phyloP scores from a whole-genome alignment of 2,888 invertebrate genomes.

The Epinotia bilunana region DNA sequence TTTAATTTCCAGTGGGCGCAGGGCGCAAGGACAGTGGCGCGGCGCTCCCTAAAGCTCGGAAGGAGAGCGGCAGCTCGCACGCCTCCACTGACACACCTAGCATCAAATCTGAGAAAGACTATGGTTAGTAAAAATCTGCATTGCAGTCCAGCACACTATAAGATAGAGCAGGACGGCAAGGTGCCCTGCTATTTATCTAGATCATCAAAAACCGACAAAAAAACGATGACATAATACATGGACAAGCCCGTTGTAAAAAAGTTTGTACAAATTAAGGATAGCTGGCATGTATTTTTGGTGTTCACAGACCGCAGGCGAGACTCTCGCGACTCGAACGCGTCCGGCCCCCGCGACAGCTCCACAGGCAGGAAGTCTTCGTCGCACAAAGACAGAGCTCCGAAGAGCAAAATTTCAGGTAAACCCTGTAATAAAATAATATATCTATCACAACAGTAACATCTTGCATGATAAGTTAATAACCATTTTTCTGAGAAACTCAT shows the following conservation, averaged over 20 bases:
- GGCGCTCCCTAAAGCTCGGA: conserved; percentile 72
- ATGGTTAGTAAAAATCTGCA: conserved; percentile 62
- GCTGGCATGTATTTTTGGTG: background rate
- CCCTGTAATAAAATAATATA: background rate
- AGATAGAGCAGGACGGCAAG: too few species aligned
- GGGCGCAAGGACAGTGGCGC: conserved; percentile 72
- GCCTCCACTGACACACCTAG: conserved; percentile 80
- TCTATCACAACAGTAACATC: background rate
- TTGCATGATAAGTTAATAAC: too few species aligned
- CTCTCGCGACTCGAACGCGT: conserved; percentile 80
- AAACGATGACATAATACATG: too few species aligned
- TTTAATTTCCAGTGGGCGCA: conserved; percentile 51
- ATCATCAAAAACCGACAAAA: too few species aligned
- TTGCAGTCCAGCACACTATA: too few species aligned
- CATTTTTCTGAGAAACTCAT: too few species aligned
- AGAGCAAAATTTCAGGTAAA: conserved; percentile 65
- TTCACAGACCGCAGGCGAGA: conserved; percentile 74
- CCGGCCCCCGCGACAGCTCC: conserved; percentile 73
- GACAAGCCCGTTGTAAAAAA: too few species aligned
- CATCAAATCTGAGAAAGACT: conserved; percentile 79
- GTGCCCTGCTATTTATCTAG: too few species aligned
- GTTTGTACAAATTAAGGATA: too few species aligned
- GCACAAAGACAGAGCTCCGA: conserved; percentile 69
- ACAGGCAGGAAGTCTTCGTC: conserved; percentile 72
- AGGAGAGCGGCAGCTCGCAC: conserved; percentile 80